Percentiles rank a stretch among this genome's conserved stretches.
phyloP scores from a whole-genome alignment of 2,888 invertebrate species.

The Lingula anatina region DNA sequence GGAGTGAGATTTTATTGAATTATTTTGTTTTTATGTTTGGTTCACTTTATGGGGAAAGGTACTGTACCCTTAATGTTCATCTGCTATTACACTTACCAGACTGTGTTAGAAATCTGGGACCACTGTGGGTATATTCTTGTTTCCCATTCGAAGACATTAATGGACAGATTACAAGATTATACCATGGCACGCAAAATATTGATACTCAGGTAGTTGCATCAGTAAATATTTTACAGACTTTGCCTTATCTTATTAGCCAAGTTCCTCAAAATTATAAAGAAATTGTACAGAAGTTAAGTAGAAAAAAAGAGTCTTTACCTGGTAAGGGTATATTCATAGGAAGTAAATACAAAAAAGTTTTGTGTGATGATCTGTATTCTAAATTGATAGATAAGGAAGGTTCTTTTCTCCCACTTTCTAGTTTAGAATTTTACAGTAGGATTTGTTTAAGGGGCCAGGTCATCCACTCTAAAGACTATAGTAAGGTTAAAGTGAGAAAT shows the following conservation, averaged over 20 bases:
- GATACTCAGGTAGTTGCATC: constrained; percentile 10
- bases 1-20: constrained; percentile 6
- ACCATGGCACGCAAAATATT: constrained; percentile 15
- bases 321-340: too few species aligned
- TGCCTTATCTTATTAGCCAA: constrained; percentile 7
- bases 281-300: background rate
- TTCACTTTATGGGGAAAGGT: constrained; percentile 12
- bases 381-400: too few species aligned
- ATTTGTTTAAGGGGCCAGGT: background rate
- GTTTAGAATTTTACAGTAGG: background rate
- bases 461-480: background rate
- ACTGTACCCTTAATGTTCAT: constrained; percentile 13
- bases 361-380: too few species aligned
- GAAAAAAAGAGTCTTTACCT: background rate
- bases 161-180: constrained; percentile 9
- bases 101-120: constrained; percentile 12
- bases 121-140: constrained; percentile 16
- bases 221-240: constrained; percentile 8
- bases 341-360: too few species aligned
- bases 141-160: constrained; percentile 14
- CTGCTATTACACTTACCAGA: constrained; percentile 11
- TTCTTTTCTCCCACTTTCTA: too few species aligned
- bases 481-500: background rate
- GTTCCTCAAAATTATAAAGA: background rate
- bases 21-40: constrained; percentile 12